Evolutionary conservation across 2,888 invertebrate genomes (phyloP).

Genomic region (Dynastes grantii): DNA sequence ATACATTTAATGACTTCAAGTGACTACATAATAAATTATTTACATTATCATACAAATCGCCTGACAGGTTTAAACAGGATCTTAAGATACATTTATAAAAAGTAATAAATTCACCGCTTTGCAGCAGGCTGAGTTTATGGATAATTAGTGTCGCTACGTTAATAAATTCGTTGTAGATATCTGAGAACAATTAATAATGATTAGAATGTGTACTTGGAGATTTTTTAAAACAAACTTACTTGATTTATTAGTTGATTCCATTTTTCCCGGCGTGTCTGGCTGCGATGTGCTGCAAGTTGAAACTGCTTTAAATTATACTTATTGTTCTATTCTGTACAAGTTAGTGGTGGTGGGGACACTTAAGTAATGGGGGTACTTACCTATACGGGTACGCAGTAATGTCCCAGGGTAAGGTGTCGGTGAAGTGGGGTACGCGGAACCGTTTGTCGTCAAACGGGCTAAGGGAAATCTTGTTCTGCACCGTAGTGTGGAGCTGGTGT

Average conservation of each 20-base stretch:
- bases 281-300: background rate
- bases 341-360: background rate
- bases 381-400: background rate
- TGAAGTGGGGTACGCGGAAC: background rate
- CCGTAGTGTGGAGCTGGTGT: slow-evolving; percentile 12
- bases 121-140: too few species aligned
- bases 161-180: background rate
- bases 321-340: background rate
- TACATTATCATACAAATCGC: too few species aligned
- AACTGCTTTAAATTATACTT: background rate
- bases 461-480: background rate
- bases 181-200: too few species aligned
- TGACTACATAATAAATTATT: too few species aligned
- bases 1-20: too few species aligned
- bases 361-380: background rate
- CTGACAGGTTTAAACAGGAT: too few species aligned
- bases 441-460: slow-evolving; percentile 25
- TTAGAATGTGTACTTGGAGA: background rate
- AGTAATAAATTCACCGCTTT: too few species aligned
- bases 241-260: background rate
- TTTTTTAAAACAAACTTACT: background rate
- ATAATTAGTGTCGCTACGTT: background rate
- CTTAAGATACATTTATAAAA: too few species aligned
- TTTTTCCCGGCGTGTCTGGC: background rate
- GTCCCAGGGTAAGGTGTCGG: slow-evolving; percentile 9